Base-by-base conservation (phyloP, 2,113 vertebrate species). In the Erythrocebus patas region DNA sequence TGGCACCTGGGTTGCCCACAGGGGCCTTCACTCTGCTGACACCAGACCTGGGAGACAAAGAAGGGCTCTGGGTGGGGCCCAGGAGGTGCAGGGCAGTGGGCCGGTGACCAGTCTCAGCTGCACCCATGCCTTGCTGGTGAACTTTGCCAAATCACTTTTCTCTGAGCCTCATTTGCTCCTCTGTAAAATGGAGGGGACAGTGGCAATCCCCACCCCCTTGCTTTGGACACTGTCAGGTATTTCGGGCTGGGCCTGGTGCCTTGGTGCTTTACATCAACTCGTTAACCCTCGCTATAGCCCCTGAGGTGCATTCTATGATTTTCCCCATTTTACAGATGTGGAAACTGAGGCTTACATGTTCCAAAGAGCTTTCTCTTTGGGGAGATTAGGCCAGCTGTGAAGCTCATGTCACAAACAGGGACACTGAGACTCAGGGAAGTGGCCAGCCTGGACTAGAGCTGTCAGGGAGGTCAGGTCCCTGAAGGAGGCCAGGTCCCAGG, bases 21-120 rank as follows among this genome's bases (percentile, higher is more conserved):
- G 12, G 1, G 27, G 43, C 8, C 66, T 10, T 40, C 0, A 0
- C 30, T 20, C 11, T 10, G 16, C 40, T 22, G 50, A 40, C 25
- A 18, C 1, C 64, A 52, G 27, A 48, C 86, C 25, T 17, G 0
- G 0, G 23, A 43, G 30, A 14, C 9, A 23, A 43, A 61, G 52
- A 3, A 14, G 50, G 5, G 52, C 68, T 3, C 0, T 1, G 45
- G 43, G 70, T 2, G 8, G 10, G 64, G 43, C 40, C 18, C 1
- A 1, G 75, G 35, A 18, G 73, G 55, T 8, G 2, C 13, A 86
- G 30, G 40, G 48, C 17, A 2, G 13, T 76, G 68, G 86, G 22
- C 48, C 55, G 3, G 17, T 1, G 11, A 40, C 13, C 75, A 6
- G 5, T 45, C 78, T 85, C 66, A 43, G 70, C 45, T 48, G 5